phyloP scores from a whole-genome alignment of 2,113 vertebrate species.

The Syrrhaptes paradoxus region DNA sequence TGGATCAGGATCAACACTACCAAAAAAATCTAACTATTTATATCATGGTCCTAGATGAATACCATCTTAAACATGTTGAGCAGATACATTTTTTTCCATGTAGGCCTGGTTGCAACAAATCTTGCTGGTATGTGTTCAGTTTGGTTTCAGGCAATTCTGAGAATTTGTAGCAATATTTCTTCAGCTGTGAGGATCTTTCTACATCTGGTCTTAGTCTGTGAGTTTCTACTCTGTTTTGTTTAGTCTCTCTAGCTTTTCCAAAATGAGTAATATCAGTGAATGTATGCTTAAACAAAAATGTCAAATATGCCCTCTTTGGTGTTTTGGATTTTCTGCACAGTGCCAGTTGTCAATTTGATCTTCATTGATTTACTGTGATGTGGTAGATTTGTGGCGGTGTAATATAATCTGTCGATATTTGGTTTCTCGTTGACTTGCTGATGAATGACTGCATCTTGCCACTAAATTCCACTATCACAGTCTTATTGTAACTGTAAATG shows the following conservation, averaged over 20 bases:
- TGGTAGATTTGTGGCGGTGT: constrained; percentile 31
- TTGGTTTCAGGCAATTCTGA: constrained; percentile 7
- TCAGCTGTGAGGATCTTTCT: not conserved
- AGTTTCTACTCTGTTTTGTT: constrained; percentile 4
- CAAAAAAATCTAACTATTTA: not conserved
- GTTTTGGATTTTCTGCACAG: not conserved
- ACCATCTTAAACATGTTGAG: not conserved
- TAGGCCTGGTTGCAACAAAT: not conserved
- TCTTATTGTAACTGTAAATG: constrained; percentile 5
- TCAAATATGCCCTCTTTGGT: not conserved
- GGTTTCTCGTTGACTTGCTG: constrained; percentile 21
- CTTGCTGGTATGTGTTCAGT: not conserved
- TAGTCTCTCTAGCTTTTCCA: constrained; percentile 12
- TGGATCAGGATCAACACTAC: not conserved
- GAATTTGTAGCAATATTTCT: not conserved
- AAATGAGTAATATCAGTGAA: not conserved
- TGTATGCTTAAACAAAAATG: not conserved
- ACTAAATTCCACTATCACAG: not conserved
- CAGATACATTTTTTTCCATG: not conserved
- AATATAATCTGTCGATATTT: constrained; percentile 28
- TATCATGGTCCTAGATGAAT: not conserved
- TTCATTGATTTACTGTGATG: not conserved
- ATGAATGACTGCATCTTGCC: constrained; percentile 20
- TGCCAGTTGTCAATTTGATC: constrained; percentile 38
- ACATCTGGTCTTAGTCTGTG: not conserved